phyloP scores from a whole-genome alignment of 1,140 invertebrate genomes.

The Vanessa tameamea region DNA sequence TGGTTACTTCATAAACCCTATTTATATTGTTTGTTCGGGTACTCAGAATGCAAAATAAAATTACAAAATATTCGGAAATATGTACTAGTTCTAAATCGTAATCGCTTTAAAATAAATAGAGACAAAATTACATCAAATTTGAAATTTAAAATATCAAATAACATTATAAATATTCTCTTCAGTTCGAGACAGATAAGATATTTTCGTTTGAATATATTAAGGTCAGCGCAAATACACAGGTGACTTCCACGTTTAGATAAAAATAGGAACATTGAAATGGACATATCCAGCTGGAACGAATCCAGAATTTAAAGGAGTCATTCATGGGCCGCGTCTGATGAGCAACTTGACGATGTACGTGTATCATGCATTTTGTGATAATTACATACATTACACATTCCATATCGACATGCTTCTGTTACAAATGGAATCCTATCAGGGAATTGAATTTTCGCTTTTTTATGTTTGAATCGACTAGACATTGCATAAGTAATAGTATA shows the following conservation, averaged over 20 bases:
- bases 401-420: neutral
- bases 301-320: constrained; percentile 28
- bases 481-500: too few relatives aligned
- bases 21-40: too few relatives aligned
- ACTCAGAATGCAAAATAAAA: too few relatives aligned
- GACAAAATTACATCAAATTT: neutral
- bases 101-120: neutral
- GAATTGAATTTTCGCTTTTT: neutral
- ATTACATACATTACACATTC: neutral
- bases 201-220: constrained; percentile 11
- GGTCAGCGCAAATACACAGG: constrained; percentile 9
- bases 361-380: neutral
- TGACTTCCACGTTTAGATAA: constrained; percentile 25
- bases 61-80: too few relatives aligned
- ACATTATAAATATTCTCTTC: neutral
- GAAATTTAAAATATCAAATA: neutral
- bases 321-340: constrained; percentile 24
- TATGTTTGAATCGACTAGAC: too few relatives aligned
- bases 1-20: too few relatives aligned
- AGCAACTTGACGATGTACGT: neutral
- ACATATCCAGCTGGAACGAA: constrained; percentile 27
- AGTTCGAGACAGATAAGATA: neutral
- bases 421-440: neutral
- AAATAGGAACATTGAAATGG: constrained; percentile 17
- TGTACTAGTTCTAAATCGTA: too few relatives aligned